These are phyloP conservation scores for Fragum whitleyi DNA, from an alignment of 2,888 invertebrate genomes.

Conservation along the genomic window DNA sequence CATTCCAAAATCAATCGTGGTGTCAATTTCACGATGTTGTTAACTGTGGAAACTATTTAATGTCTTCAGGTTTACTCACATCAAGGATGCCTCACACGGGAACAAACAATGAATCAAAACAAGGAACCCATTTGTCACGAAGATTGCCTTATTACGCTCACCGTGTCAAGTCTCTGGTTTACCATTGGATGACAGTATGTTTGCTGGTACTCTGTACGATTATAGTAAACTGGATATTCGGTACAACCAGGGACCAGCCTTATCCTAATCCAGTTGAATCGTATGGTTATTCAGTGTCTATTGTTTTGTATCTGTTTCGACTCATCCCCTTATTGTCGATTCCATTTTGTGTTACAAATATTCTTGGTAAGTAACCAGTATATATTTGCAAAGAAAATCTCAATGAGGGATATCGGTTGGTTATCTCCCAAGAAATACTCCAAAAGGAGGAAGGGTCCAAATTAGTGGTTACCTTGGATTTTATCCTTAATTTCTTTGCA, in stretches of 20 bases:
- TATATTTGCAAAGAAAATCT: neutral
- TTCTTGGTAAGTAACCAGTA: slow-evolving; percentile 49
- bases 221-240: slow-evolving; percentile 56
- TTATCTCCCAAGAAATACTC: too few relatives aligned
- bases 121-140: neutral
- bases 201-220: slow-evolving; percentile 44
- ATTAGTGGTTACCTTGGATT: too few relatives aligned
- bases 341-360: slow-evolving; percentile 56
- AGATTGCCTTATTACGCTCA: neutral
- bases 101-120: too few relatives aligned
- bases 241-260: slow-evolving; percentile 59
- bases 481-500: too few relatives aligned
- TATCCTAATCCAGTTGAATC: slow-evolving; percentile 45
- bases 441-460: too few relatives aligned
- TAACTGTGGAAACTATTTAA: too few relatives aligned
- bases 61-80: too few relatives aligned
- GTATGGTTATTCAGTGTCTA: slow-evolving; percentile 44
- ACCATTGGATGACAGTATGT: slow-evolving; percentile 37
- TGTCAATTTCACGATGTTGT: too few relatives aligned
- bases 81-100: too few relatives aligned
- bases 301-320: slow-evolving; percentile 45
- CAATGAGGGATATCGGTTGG: too few relatives aligned
- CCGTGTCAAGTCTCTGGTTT: slow-evolving; percentile 37
- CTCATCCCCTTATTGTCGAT: slow-evolving; percentile 59
- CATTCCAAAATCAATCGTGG: too few relatives aligned